Evolutionary conservation across 1,140 invertebrate species (phyloP).

Genomic region (Diorhabda sublineata): DNA sequence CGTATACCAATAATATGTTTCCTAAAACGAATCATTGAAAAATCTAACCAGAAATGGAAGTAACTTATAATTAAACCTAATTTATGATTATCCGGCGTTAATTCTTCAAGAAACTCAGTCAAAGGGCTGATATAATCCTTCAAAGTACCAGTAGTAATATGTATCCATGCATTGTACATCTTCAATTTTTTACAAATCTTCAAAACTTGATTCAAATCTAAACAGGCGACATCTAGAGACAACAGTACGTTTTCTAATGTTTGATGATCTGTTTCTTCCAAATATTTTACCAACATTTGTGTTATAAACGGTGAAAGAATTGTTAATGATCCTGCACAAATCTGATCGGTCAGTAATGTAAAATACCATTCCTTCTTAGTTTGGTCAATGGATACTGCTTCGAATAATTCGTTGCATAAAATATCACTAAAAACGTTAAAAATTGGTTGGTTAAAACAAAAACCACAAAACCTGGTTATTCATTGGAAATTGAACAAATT

Average conservation of each 20-base stretch:
- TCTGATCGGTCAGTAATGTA: constrained; percentile 50
- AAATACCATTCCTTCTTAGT: constrained; percentile 46
- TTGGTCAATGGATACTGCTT: constrained; percentile 43
- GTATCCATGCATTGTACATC: constrained; percentile 83
- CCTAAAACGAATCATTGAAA: constrained; percentile 55
- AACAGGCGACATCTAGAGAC: constrained; percentile 74
- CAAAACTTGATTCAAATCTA: constrained; percentile 86
- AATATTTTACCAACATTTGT: constrained; percentile 62
- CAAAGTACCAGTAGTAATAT: constrained; percentile 83
- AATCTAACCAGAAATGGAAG: neutral
- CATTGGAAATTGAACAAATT: too few relatives aligned
- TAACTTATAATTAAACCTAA: neutral
- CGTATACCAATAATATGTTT: constrained; percentile 88
- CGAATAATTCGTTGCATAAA: constrained; percentile 52
- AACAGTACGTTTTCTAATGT: constrained; percentile 77
- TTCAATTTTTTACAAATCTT: constrained; percentile 72
- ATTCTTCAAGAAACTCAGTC: constrained; percentile 66
- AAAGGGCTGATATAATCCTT: constrained; percentile 79
- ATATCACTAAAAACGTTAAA: constrained; percentile 38
- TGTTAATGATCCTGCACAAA: constrained; percentile 46
- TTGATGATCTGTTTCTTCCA: constrained; percentile 56
- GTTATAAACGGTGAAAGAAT: constrained; percentile 60
- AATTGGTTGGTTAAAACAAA: neutral
- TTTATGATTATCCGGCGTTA: constrained; percentile 49
- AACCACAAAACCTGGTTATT: too few relatives aligned